phyloP scores from a whole-genome alignment of 2,113 vertebrate species.

The Abramis brama region DNA sequence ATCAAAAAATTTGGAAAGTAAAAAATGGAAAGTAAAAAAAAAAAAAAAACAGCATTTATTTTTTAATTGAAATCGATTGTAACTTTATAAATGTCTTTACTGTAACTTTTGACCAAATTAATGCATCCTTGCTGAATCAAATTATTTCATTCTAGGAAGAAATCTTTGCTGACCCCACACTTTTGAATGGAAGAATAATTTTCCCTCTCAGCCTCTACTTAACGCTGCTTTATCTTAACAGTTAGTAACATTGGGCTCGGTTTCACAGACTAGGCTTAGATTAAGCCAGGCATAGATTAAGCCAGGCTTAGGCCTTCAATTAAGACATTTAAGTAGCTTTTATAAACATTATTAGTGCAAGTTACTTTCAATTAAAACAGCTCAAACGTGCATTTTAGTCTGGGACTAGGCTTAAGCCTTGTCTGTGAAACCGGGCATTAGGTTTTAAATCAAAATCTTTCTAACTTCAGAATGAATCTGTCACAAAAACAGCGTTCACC shows the following conservation, averaged over 20 bases:
- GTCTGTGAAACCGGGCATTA: no score
- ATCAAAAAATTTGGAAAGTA: neutral
- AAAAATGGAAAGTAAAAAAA: neutral
- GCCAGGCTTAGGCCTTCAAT: no score
- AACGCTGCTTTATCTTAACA: neutral
- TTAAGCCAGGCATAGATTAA: no score
- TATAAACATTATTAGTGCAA: no score
- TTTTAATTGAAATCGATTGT: no score
- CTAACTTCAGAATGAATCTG: no score
- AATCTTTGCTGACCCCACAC: neutral
- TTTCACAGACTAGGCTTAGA: no score
- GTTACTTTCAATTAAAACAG: no score
- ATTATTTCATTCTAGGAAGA: neutral
- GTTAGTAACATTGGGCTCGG: neutral
- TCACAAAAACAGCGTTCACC: slow-evolving; percentile 64
- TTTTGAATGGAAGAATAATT: neutral
- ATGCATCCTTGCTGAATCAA: neutral
- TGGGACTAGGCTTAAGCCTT: no score
- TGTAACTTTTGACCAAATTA: neutral
- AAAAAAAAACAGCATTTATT: no score
- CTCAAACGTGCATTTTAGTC: no score
- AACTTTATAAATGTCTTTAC: neutral
- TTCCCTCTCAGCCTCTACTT: neutral
- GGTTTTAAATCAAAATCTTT: neutral
- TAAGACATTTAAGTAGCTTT: no score